Base-by-base conservation (phyloP, 2,888 invertebrate species). In the Linyphia triangularis region DNA sequence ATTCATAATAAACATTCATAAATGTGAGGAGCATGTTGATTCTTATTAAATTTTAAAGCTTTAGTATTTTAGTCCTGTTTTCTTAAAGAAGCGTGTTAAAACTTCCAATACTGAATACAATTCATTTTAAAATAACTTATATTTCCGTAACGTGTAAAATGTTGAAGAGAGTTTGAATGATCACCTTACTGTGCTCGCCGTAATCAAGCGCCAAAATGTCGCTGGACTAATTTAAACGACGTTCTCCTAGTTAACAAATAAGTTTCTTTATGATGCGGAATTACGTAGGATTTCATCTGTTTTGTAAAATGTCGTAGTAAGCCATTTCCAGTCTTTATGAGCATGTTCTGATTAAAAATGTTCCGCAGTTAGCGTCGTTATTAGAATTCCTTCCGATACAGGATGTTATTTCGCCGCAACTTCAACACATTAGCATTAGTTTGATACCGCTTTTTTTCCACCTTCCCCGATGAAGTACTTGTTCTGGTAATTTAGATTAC, bases 271-370 rank as follows among this genome's bases (percentile, higher is more conserved):
- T 3, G 40, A 40, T 13, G 9, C 40, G 40, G 40, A 40, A 40
- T 40, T 9, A 16, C 40, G 16, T 9, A 22, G 16, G 7, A n/a
- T n/a, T 30, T 28, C 24, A 43, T 43, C 69, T 33, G 51, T 81
- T 79, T 63, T 26, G 65, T 59, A 77, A 77, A 33, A 43, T 37
- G 67, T 61, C 24, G 33, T 40, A 19, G 61, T 40, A 40, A 70
- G 51, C 67, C 86, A 73, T 83, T 77, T 70, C 59, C 61, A 24
- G 33, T 59, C 69, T 88, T 88, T 88, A 88, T 82, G 69, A 51
- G 22, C 88, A 82, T 77, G 88, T 88, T 88, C 88, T 88, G 88
- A 88, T 88, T 83, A 88, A 88, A 88, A 88, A 88, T 77, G 82
- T 61, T 88, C 65, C 40, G 88, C 86, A 81, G 81, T 86, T 86